phyloP scores from a whole-genome alignment of 1,140 invertebrate species.

The Tachypleus tridentatus region DNA sequence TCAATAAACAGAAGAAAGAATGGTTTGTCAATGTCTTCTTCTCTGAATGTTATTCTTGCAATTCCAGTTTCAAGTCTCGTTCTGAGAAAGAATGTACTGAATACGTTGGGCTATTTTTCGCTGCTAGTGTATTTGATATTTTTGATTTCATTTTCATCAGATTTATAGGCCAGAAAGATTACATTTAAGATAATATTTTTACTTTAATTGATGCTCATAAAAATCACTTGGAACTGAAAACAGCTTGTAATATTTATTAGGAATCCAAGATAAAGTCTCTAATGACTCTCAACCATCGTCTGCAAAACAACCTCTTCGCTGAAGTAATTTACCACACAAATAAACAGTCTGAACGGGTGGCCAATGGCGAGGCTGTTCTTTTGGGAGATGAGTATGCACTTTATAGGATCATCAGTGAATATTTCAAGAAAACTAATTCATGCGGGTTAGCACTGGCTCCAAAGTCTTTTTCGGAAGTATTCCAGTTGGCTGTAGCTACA shows the following conservation, averaged over 20 bases:
- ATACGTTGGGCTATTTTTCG: no score
- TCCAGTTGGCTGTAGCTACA: slow-evolving; percentile 6
- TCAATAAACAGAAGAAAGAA: no score
- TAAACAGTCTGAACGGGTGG: neutral
- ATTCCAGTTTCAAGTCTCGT: no score
- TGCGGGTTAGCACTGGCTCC: slow-evolving; percentile 10
- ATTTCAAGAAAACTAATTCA: slow-evolving; percentile 5
- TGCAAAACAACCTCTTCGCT: neutral
- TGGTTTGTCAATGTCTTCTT: no score
- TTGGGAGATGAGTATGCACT: slow-evolving; percentile 10
- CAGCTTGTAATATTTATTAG: neutral
- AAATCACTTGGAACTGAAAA: no score
- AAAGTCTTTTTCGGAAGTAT: slow-evolving; percentile 6
- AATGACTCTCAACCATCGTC: neutral
- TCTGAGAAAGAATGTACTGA: no score
- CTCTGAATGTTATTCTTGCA: no score
- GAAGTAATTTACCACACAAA: neutral
- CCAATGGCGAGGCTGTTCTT: slow-evolving; percentile 4
- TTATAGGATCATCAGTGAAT: slow-evolving; percentile 5
- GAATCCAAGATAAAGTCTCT: slow-evolving; percentile 11
- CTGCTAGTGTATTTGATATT: no score
- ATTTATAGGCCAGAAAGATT: no score
- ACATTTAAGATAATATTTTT: no score
- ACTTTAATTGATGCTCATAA: no score
- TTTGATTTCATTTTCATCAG: no score